Evolutionary conservation across 2,888 invertebrate species (phyloP), one percentile per base, ranked within the genome.

Genomic region (Coelogynopora nodosa): DNA sequence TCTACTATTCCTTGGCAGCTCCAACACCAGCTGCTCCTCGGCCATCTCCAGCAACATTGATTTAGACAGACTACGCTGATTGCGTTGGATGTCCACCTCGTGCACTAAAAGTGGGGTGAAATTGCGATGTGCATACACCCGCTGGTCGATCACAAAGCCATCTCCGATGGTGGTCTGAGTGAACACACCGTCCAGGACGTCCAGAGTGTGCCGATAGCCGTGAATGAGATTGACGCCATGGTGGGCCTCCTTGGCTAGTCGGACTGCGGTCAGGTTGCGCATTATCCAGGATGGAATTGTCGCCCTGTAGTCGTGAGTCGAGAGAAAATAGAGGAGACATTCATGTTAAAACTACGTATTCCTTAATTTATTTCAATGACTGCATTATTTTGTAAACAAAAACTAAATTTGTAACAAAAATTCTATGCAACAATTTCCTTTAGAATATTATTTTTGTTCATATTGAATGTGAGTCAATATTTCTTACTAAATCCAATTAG

Each of bases 71-170:
- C 13, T 80, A 10, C 29, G 23, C 5, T 5, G 27, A 13, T 5
- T 28, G 5, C 81, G 27, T 23, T 80, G 27, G 23, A 90, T 80
- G 67, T 89, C 88, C 18, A 91, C 84, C 83, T 91, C 90, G 0
- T 89, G 88, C 23, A 91, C 90, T 67, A 91, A 86, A 26, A 91
- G 89, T 23, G 89, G 87, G 0, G 88, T 88, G 27, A 90, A 81
- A 0, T 87, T 88, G 1, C 91, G 89, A 87, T 91, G 91, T 28
- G 91, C 92, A 84, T 90, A 92, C 30, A 90, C 88, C 67, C 89
- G 88, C 83, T 91, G 88, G 23, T 89, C 89, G 0, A 91, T 86
- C 0, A 27, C 88, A 87, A 90, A 90, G 1, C 89, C 88, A 18
- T 88, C 84, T 1, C 88, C 89, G 0, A 30, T 84, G 82, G 89